Percentiles rank a stretch among this genome's conserved stretches.
Conservation (phyloP, 2,888 invertebrate genomes). For the Heliothis peltigera region DNA sequence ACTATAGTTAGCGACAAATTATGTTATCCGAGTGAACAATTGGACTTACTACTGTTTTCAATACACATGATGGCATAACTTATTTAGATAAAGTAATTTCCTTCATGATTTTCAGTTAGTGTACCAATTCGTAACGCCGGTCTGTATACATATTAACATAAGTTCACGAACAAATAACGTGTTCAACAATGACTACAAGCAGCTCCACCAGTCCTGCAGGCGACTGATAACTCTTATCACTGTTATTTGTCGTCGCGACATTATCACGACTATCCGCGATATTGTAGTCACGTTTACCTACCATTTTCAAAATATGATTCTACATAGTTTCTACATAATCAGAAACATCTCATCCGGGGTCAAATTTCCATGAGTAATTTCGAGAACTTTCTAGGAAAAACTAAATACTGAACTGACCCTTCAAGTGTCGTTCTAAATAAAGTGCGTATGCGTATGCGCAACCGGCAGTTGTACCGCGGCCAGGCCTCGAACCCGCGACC, state of each 20-base stretch:
- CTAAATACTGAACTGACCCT: conserved; percentile 24
- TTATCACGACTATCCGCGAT: conserved; percentile 27
- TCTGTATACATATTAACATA: not conserved
- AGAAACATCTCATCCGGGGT: conserved; percentile 11
- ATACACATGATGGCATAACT: too few species aligned
- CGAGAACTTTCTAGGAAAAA: not conserved
- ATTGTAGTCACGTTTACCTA: not conserved
- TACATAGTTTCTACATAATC: not conserved
- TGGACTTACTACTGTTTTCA: too few species aligned
- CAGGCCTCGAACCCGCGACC: conserved; percentile 73
- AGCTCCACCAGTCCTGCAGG: conserved; percentile 12
- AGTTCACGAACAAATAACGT: not conserved
- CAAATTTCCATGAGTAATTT: conserved; percentile 1
- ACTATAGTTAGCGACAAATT: too few species aligned
- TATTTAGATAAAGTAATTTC: too few species aligned
- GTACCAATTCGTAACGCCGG: too few species aligned
- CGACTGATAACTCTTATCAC: conserved; percentile 46
- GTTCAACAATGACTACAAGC: conserved; percentile 1
- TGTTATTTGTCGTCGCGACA: conserved; percentile 22
- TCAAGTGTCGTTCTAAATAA: conserved; percentile 39
- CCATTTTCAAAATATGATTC: conserved; percentile 20
- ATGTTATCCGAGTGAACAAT: too few species aligned
- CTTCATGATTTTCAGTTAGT: too few species aligned
- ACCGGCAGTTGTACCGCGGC: conserved; percentile 47
- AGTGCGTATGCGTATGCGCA: conserved; percentile 26